Evolutionary conservation across 2,113 vertebrate genomes (phyloP).

Genomic region (Marcusenius ussheri): DNA sequence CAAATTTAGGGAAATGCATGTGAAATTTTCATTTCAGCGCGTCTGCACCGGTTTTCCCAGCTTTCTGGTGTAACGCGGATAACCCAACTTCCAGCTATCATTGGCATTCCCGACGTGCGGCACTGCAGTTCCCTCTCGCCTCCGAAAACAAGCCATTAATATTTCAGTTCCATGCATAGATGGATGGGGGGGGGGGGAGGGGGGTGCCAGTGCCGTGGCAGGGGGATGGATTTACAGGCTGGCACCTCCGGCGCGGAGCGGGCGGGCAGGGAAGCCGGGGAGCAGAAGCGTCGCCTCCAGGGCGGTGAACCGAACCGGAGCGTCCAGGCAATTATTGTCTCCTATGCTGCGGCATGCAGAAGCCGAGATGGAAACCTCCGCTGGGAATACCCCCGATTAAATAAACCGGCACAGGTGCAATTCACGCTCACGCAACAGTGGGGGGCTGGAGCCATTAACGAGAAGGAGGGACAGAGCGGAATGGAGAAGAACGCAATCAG

Average conservation of each 20-base stretch:
- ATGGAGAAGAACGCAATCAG: background rate
- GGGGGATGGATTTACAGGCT: slow-evolving; percentile 2
- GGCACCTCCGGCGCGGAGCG: slow-evolving; percentile 21
- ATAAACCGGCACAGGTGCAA: slow-evolving; percentile 31
- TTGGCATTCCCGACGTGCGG: background rate
- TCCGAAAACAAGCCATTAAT: slow-evolving; percentile 8
- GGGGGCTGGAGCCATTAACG: background rate
- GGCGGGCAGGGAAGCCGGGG: background rate
- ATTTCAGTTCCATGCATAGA: background rate
- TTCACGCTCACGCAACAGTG: background rate
- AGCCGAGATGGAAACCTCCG: slow-evolving; percentile 32
- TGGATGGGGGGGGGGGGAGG: background rate
- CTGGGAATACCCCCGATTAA: slow-evolving; percentile 24
- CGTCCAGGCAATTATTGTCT: slow-evolving; percentile 46
- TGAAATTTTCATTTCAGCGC: background rate
- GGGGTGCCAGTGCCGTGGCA: slow-evolving; percentile 3
- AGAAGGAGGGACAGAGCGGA: background rate
- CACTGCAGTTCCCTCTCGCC: background rate
- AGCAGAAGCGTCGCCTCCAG: background rate
- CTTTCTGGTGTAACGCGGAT: background rate
- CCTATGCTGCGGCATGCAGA: slow-evolving; percentile 29
- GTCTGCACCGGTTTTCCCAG: background rate
- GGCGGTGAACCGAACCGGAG: slow-evolving; percentile 24
- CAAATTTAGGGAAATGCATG: background rate
- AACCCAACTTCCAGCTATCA: background rate